A percentile compares a stretch with the other conserved stretches of the same genome.
phyloP scores from a whole-genome alignment of 2,113 vertebrate genomes.

The Hyla sarda region DNA sequence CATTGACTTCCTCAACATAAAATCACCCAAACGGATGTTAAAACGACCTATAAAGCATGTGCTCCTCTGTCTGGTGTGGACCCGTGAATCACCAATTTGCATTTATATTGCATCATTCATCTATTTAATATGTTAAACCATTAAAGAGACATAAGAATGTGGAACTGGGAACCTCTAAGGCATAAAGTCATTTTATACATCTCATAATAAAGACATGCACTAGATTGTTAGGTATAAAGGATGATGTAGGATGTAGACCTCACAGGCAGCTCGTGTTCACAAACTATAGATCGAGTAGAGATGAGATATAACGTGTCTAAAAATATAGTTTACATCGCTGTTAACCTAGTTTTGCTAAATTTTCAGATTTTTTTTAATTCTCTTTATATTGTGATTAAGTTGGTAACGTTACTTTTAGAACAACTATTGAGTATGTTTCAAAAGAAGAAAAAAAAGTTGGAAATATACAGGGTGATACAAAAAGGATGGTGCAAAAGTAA shows the following conservation, averaged over 20 bases:
- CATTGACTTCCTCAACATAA: slow-evolving; percentile 40
- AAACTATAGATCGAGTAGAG: neutral
- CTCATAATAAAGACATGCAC: slow-evolving; percentile 23
- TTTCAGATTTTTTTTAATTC: neutral
- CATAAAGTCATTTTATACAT: slow-evolving; percentile 33
- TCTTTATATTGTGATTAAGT: too few species aligned
- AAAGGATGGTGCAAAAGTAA: too few species aligned
- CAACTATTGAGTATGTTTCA: too few species aligned
- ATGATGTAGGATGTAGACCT: neutral
- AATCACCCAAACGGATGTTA: slow-evolving; percentile 41
- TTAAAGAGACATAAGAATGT: slow-evolving; percentile 56
- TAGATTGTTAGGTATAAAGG: slow-evolving; percentile 11
- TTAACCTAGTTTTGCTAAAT: neutral
- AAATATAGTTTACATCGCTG: neutral
- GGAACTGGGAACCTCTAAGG: slow-evolving; percentile 34
- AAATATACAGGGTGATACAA: too few species aligned
- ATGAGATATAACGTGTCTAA: neutral
- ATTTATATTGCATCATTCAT: slow-evolving; percentile 60
- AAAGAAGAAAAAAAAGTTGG: neutral
- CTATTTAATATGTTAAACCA: slow-evolving; percentile 58
- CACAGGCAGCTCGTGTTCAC: neutral
- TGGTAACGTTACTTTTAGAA: too few species aligned
- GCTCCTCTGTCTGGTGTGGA: slow-evolving; percentile 36
- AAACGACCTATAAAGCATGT: slow-evolving; percentile 42
- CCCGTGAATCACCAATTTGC: slow-evolving; percentile 32